phyloP scores from a whole-genome alignment of 2,888 invertebrate genomes.

The Clepsis dumicolana region DNA sequence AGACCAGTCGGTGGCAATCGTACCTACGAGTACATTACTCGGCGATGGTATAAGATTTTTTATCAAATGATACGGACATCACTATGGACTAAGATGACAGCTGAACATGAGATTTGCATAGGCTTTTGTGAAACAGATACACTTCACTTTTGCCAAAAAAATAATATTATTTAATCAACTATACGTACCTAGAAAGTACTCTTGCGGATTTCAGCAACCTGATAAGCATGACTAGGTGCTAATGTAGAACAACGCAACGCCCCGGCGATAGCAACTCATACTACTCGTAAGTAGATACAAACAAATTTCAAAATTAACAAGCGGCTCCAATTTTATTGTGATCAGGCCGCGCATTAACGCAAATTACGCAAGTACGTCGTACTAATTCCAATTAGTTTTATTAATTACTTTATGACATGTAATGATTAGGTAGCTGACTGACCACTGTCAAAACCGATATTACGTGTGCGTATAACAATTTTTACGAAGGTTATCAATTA shows the following conservation, averaged over 20 bases:
- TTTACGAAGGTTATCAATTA: slow-evolving; percentile 40
- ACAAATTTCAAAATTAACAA: neutral
- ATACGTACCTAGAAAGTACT: no score
- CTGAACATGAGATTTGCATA: no score
- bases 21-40: no score
- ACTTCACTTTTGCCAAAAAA: no score
- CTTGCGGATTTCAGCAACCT: no score
- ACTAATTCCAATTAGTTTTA: slow-evolving; percentile 35
- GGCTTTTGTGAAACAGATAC: no score
- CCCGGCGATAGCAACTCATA: neutral
- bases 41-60: no score
- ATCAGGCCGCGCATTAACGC: neutral
- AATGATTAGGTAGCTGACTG: slow-evolving; percentile 35
- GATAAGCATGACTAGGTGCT: no score
- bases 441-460: slow-evolving; percentile 31
- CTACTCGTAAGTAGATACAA: neutral
- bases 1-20: no score
- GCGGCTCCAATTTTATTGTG: slow-evolving; percentile 1
- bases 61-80: no score
- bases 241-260: neutral
- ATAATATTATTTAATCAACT: no score
- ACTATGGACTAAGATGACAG: no score
- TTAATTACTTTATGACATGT: slow-evolving; percentile 37
- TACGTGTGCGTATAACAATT: slow-evolving; percentile 29
- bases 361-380: slow-evolving; percentile 14